A percentile compares a stretch with the other conserved stretches of the same genome.
Conservation (phyloP, 2,113 vertebrate species). For the Anoura caudifer region DNA sequence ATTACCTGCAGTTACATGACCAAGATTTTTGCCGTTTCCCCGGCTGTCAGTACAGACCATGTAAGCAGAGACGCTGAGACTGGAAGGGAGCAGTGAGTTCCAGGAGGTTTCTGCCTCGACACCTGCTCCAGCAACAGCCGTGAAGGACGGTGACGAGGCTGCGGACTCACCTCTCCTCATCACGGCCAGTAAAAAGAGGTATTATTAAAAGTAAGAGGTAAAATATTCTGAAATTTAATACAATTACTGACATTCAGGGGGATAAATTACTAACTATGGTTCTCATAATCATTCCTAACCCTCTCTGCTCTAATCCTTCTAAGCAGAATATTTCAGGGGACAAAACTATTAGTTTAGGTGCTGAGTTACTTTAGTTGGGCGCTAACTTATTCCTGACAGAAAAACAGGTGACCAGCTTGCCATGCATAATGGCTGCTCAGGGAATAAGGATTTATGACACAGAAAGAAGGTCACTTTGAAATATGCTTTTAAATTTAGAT, state of each 20-base stretch:
- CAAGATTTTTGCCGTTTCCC: neutral
- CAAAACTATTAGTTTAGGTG: neutral
- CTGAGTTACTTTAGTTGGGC: too few species aligned
- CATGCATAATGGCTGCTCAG: neutral
- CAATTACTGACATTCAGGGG: neutral
- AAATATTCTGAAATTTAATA: slow-evolving; percentile 26
- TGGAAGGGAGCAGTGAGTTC: neutral
- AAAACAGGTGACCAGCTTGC: slow-evolving; percentile 3
- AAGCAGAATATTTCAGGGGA: neutral
- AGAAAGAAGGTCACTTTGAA: slow-evolving; percentile 45
- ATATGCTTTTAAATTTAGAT: slow-evolving; percentile 45
- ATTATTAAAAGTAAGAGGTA: neutral
- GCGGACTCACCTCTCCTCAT: slow-evolving; percentile 28
- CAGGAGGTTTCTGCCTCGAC: neutral
- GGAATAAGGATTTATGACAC: slow-evolving; percentile 48
- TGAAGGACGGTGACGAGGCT: neutral
- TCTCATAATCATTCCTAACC: slow-evolving; percentile 24
- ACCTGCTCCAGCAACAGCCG: neutral
- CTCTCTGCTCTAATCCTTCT: slow-evolving; percentile 6
- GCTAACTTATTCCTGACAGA: slow-evolving; percentile 28
- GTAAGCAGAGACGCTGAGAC: slow-evolving; percentile 37
- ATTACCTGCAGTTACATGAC: neutral
- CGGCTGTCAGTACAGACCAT: neutral
- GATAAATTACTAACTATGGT: neutral
- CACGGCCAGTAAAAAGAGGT: neutral